Evolutionary conservation across 2,797 vertebrate genomes (phyloP), one percentile per base, ranked within the genome.

Genomic region (Hyperoplus immaculatus): DNA sequence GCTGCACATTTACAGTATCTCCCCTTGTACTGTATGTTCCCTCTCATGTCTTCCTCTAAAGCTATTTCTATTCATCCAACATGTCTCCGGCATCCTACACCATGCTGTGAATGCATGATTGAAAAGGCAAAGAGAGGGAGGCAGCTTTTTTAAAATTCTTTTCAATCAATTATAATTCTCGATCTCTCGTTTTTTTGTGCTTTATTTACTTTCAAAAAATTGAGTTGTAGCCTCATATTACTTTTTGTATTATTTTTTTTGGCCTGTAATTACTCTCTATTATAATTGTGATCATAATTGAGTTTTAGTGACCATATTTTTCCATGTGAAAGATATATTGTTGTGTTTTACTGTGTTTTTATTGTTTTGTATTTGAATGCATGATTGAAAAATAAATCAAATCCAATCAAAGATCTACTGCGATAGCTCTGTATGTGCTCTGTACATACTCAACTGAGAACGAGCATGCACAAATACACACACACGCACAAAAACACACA

Each of bases 361-460:
- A 29, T 29, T 29, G 29, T 29, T 29, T 29, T 29, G 29, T 29
- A 29, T 29, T 29, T 42, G 47, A 59, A 43, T 59, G 21, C 42
- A 18, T 67, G 70, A 84, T 77, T 88, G 85, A 71, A 80, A 78
- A 74, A 49, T 45, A 2, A 78, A n/a, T 29, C 29, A 29, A 29
- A 29, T 29, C 29, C 29, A 29, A 29, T 29, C 29, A 29, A 29
- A 29, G 29, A 29, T 29, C 29, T 29, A 81, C 66, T 83, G 74
- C 13, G 53, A 79, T 57, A 75, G 66, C 49, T 53, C 39, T 72
- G 46, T 53, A 69, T 63, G 49, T 69, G 43, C 41, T 51, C 54
- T 72, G 54, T 71, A n/a, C 69, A 29, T 69, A 39, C 65, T 43
- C 50, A 50, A 36, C 14, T 49, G 47, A 41, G 8, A n/a, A 18